Conservation (phyloP, 2,113 vertebrate species). For the Scolopax mira region DNA sequence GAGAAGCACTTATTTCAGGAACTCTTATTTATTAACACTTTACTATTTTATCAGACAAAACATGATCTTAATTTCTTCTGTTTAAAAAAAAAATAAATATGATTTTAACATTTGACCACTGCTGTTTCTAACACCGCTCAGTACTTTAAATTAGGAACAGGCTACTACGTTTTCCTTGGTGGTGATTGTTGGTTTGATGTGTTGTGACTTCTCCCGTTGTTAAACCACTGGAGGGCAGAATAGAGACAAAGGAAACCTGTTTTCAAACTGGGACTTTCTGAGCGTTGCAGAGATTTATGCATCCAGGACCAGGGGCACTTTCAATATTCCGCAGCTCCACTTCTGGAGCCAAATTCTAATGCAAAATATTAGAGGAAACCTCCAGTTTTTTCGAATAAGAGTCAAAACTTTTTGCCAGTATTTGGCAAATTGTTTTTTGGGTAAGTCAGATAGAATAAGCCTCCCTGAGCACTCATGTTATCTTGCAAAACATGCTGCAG, state of each 20-base stretch:
- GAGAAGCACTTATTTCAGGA: not conserved
- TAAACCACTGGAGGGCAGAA: constrained; percentile 64
- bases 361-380: not conserved
- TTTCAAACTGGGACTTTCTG: not conserved
- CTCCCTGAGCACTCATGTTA: not conserved
- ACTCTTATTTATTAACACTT: not conserved
- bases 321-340: not conserved
- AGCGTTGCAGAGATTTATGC: not conserved
- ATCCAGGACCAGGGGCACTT: not conserved
- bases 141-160: fast-evolving
- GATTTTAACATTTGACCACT: not conserved
- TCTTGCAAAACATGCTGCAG: not conserved
- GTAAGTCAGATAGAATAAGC: not conserved
- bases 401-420: not conserved
- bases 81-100: not conserved
- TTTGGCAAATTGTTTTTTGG: not conserved
- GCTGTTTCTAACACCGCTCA: not conserved
- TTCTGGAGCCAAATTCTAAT: not conserved
- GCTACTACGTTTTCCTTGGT: not conserved
- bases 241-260: constrained; percentile 10
- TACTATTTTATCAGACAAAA: not conserved
- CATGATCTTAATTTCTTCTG: not conserved
- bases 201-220: not conserved
- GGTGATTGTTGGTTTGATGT: not conserved
- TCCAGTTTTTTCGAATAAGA: not conserved